Conservation (phyloP, 2,113 vertebrate species). For the Phylloscopus trochilus region DNA sequence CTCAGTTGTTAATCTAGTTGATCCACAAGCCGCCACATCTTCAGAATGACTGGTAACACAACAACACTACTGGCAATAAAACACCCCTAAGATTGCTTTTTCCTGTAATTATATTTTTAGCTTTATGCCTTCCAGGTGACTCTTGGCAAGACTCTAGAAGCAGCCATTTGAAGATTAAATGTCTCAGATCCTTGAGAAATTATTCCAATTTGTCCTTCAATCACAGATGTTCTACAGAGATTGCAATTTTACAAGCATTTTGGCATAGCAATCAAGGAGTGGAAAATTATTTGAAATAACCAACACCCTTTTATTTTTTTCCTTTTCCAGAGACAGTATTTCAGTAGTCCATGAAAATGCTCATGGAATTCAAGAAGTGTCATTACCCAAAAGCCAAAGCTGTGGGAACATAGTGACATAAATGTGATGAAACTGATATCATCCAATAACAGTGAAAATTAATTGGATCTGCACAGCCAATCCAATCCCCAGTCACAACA, state of each 20-base stretch:
- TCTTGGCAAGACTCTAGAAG: neutral
- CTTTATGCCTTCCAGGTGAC: neutral
- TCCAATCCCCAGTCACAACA: neutral
- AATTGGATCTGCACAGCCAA: neutral
- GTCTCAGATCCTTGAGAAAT: neutral
- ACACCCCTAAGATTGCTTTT: neutral
- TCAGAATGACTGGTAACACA: neutral
- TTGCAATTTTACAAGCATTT: neutral
- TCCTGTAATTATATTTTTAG: neutral
- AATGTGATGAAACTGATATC: neutral
- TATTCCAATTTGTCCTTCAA: neutral
- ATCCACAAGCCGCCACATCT: neutral
- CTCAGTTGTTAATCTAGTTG: neutral
- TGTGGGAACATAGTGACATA: neutral
- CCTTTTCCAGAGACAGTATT: neutral
- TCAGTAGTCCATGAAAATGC: neutral
- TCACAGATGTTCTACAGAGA: neutral
- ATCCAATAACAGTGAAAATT: neutral
- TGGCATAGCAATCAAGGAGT: neutral
- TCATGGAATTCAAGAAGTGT: neutral
- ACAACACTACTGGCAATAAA: neutral
- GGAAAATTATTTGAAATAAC: neutral
- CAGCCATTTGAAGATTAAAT: constrained; percentile 15
- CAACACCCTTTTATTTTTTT: neutral
- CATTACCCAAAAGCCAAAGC: neutral